Conservation (phyloP, 2,797 vertebrate species). For the Bryconaethiops microstoma region DNA sequence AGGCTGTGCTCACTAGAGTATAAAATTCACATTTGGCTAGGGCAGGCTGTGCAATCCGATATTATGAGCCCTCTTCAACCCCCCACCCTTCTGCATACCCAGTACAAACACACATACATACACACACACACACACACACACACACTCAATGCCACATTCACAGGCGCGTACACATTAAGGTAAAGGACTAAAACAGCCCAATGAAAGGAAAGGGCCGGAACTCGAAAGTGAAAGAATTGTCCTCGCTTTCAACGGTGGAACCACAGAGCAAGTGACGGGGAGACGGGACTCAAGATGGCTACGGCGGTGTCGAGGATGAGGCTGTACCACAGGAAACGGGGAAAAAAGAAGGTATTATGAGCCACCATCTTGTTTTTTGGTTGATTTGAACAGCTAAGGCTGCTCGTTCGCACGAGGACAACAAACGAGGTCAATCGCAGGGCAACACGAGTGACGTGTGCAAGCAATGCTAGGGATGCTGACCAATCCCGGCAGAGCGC, state of each 20-base stretch:
- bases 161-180: conserved; percentile 43
- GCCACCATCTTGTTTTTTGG: conserved; percentile 71
- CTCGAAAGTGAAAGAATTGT: no score
- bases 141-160: conserved; percentile 36
- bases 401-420: conserved; percentile 43
- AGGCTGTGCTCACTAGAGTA: conserved; percentile 83
- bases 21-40: conserved; percentile 85
- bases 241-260: no score
- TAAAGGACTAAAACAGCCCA: conserved; percentile 33
- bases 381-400: conserved; percentile 39
- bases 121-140: conserved; percentile 30
- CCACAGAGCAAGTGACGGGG: no score
- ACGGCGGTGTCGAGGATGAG: conserved; percentile 6
- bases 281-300: conserved; percentile 37
- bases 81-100: neutral
- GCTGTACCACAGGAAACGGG: conserved; percentile 24
- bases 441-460: conserved; percentile 58
- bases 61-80: conserved; percentile 74
- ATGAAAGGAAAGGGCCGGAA: conserved; percentile 33
- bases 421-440: conserved; percentile 67
- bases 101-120: conserved; percentile 35
- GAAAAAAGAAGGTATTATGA: conserved; percentile 67
- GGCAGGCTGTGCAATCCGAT: conserved; percentile 83
- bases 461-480: neutral
- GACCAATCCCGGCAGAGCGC: conserved; percentile 28